Base-by-base conservation (phyloP, 2,888 invertebrate species). In the Drosophila sordidapex region DNA sequence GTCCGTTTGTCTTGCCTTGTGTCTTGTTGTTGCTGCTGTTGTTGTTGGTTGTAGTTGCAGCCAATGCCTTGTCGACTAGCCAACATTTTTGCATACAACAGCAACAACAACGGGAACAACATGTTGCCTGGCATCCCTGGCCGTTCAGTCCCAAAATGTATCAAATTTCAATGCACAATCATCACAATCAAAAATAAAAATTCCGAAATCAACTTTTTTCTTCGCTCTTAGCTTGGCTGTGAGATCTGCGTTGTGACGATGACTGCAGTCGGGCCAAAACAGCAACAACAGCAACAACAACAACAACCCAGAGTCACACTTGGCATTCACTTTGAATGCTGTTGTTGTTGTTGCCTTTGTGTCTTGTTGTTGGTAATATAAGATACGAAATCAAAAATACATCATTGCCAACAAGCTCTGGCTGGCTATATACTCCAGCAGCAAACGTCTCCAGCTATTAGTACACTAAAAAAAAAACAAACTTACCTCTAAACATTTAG, bases 131-230 rank as follows among this genome's bases (percentile, higher is more conserved):
- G 58, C 68, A 69, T 68, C 69, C 66, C 79, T 54, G 58, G 64
- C 78, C 64, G 69, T 65, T 87, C 83, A 76, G 86, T 87, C 86
- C 87, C 87, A 86, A 91, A 91, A 91, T 91, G 91, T 91, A 91
- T 91, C 92, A 91, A 91, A 91, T 91, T 91, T 91, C 91, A 91
- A 91, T 90, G 89, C 90, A 91, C 91, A 91, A 91, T 91, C 91
- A 90, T 90, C 91, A 90, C 87, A 89, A 90, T 90, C 88, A 85
- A 84, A 87, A 88, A 90, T 89, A 88, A 87, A 86, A 89, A 83
- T 86, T 87, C 87, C 81, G 85, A 87, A 87, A 89, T 87, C 90
- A 91, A 90, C 83, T 87, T 82, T 83, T 82, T 81, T 83, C 68
- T 62, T 77, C 69, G 64, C 59, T 67, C 63, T 70, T 51, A 35